Evolutionary conservation across 2,113 vertebrate genomes (phyloP).

Genomic region (Athene noctua): DNA sequence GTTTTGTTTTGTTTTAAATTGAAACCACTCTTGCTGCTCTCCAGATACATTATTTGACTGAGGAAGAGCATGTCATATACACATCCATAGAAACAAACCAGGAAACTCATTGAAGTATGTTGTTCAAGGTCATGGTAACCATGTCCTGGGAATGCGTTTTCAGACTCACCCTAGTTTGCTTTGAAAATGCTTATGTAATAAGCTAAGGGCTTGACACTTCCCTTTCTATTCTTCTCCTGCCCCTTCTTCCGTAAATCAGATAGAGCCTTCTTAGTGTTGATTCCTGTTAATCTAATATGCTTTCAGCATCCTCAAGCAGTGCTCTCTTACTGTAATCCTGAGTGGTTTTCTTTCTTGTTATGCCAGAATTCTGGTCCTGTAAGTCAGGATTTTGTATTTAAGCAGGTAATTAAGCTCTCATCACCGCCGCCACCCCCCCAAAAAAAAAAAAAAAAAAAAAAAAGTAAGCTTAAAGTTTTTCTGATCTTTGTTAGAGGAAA

Average conservation of each 20-base stretch:
- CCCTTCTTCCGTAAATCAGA: background rate
- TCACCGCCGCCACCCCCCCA: accelerated
- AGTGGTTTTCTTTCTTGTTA: background rate
- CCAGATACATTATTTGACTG: background rate
- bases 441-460: too few relatives aligned
- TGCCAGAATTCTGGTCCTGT: background rate
- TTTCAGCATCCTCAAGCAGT: background rate
- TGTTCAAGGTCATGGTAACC: background rate
- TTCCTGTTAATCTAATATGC: background rate
- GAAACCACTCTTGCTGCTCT: background rate
- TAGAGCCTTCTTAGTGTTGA: background rate
- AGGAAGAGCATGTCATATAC: background rate
- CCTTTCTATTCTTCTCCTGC: background rate
- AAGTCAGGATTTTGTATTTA: background rate
- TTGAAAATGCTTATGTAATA: background rate
- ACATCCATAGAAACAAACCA: background rate
- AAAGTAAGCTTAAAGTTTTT: background rate
- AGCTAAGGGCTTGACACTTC: background rate
- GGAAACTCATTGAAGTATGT: background rate
- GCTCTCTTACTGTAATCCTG: background rate
- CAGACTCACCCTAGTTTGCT: background rate
- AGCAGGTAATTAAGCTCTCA: background rate
- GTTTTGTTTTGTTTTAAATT: background rate
- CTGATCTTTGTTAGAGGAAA: background rate
- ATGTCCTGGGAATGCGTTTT: background rate